A percentile compares a stretch with the other conserved stretches of the same genome.
These are phyloP conservation scores for Laticauda laticaudata DNA, from an alignment of 2,113 vertebrate genomes.

Conservation along the genomic window DNA sequence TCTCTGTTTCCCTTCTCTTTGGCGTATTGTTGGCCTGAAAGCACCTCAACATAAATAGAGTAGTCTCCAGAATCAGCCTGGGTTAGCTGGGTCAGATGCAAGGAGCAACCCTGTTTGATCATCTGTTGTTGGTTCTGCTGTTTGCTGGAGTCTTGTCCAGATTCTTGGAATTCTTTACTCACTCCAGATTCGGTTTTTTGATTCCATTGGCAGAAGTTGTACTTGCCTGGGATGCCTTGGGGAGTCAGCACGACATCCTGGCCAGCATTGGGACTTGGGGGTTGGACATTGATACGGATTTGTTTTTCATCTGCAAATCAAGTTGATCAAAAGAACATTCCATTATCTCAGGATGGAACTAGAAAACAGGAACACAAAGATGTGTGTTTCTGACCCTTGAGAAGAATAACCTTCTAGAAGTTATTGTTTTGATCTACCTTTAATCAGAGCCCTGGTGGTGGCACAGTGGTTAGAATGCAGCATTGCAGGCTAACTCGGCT, in stretches of 20 bases:
- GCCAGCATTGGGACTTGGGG: fast-evolving
- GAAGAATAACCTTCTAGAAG: too few species aligned
- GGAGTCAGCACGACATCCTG: background rate
- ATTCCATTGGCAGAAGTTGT: fast-evolving
- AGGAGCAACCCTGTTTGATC: background rate
- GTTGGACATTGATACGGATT: fast-evolving
- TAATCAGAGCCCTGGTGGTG: too few species aligned
- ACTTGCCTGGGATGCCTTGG: fast-evolving
- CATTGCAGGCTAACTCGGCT: too few species aligned
- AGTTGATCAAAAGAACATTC: background rate
- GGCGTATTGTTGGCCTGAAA: background rate
- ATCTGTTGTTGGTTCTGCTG: background rate
- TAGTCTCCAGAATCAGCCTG: background rate
- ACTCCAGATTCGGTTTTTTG: background rate
- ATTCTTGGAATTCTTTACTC: background rate
- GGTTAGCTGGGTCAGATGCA: background rate
- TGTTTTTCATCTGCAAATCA: background rate
- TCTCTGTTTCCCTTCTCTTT: background rate
- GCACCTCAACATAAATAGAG: fast-evolving
- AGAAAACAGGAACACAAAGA: background rate
- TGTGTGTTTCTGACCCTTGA: background rate
- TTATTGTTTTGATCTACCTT: too few species aligned
- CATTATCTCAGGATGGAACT: background rate
- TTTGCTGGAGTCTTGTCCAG: background rate
- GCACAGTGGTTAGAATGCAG: background rate